phyloP scores from a whole-genome alignment of 2,888 invertebrate genomes.

The Diplolepis rosae region DNA sequence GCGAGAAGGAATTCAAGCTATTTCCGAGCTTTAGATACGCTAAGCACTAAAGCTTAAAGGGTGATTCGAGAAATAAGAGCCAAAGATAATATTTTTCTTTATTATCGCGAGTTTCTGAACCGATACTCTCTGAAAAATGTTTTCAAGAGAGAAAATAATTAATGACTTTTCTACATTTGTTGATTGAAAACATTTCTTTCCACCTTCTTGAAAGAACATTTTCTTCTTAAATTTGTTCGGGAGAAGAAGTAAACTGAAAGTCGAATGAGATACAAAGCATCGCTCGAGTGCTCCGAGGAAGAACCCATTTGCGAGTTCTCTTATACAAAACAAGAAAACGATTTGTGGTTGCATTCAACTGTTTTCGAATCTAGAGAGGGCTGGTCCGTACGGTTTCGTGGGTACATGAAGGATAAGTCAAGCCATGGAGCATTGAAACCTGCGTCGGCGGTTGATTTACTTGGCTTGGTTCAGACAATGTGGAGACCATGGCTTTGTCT shows the following conservation, averaged over 20 bases:
- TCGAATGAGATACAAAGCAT: background rate
- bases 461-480: conserved; percentile 68
- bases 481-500: conserved; percentile 68
- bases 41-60: background rate
- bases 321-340: conserved; percentile 11
- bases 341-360: conserved; percentile 16
- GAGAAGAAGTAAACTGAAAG: background rate
- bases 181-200: background rate
- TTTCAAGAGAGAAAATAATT: background rate
- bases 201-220: background rate
- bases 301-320: conserved; percentile 10
- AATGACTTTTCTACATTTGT: background rate
- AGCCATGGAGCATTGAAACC: conserved; percentile 33
- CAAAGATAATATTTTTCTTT: conserved; percentile 1
- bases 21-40: background rate
- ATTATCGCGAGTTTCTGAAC: background rate
- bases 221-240: background rate
- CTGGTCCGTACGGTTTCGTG: conserved; percentile 31
- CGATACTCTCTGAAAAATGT: background rate
- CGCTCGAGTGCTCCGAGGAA: background rate
- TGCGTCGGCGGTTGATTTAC: conserved; percentile 66
- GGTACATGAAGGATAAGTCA: conserved; percentile 39
- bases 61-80: background rate
- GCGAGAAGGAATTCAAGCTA: conserved; percentile 17
- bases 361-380: conserved; percentile 44